Conservation (phyloP, 2,888 invertebrate species). For the Saturnia pavonia region DNA sequence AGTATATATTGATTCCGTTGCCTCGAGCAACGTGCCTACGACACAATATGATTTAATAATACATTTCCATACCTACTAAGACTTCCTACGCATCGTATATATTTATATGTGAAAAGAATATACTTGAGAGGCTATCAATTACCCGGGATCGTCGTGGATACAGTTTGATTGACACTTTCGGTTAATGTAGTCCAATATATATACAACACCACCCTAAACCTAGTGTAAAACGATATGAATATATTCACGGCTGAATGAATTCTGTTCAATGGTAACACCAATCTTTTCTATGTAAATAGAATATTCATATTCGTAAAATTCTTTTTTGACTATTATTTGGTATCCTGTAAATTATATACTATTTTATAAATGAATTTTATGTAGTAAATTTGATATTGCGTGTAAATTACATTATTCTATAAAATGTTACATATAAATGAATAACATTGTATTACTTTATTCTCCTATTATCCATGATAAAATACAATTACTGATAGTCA, state of each 20-base stretch:
- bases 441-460: background rate
- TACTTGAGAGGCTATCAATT: constrained; percentile 61
- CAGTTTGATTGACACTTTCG: constrained; percentile 65
- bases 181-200: constrained; percentile 54
- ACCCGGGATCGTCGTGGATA: constrained; percentile 56
- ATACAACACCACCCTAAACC: constrained; percentile 42
- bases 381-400: background rate
- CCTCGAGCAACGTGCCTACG: constrained; percentile 30
- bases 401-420: background rate
- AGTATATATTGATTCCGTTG: constrained; percentile 41
- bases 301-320: constrained; percentile 41
- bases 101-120: constrained; percentile 35
- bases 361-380: background rate
- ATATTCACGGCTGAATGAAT: constrained; percentile 52
- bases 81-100: constrained; percentile 30
- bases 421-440: background rate
- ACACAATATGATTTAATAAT: constrained; percentile 22
- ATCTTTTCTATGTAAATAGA: constrained; percentile 46
- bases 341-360: background rate
- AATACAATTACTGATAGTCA: constrained; percentile 19
- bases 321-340: background rate
- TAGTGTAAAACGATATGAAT: constrained; percentile 56
- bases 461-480: constrained; percentile 1
- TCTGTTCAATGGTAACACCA: constrained; percentile 51
- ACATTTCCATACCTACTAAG: constrained; percentile 29